phyloP scores from a whole-genome alignment of 1,140 invertebrate species.

The Penaeus vannamei region DNA sequence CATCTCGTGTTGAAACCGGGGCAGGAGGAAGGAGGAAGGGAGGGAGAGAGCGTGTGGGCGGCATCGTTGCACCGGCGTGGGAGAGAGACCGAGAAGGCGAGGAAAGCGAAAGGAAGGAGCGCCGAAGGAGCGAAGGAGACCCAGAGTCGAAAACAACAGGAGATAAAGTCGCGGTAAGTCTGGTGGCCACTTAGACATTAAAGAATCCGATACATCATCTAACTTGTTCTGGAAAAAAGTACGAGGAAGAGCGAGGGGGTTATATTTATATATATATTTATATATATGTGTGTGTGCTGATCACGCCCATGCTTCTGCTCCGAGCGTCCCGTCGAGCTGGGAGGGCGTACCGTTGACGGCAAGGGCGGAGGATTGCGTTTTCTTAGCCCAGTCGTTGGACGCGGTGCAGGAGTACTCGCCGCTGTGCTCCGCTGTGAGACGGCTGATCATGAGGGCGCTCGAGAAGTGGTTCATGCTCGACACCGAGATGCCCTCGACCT shows the following conservation, averaged over 20 bases:
- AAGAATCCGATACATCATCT: not conserved
- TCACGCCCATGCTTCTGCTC: constrained; percentile 26
- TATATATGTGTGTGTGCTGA: not conserved
- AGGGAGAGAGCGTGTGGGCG: not conserved
- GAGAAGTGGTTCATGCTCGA: constrained; percentile 71
- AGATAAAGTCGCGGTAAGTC: constrained; percentile 59
- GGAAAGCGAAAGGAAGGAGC: not conserved
- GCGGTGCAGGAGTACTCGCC: constrained; percentile 70
- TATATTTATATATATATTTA: not conserved
- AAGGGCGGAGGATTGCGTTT: constrained; percentile 69
- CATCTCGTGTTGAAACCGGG: not conserved
- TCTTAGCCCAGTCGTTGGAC: constrained; percentile 68
- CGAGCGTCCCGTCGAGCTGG: not conserved
- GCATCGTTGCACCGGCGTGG: not conserved
- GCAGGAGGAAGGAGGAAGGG: constrained; percentile 2
- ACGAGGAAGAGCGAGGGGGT: constrained; percentile 43
- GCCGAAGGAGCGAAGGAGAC: not conserved
- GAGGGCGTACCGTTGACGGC: constrained; percentile 71
- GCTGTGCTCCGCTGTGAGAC: constrained; percentile 74
- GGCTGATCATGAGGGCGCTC: constrained; percentile 84
- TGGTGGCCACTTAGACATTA: constrained; percentile 30
- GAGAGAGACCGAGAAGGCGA: not conserved
- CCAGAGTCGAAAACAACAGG: not conserved
- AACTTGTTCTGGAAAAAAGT: constrained; percentile 42
- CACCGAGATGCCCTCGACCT: constrained; percentile 48